Evolutionary conservation across 2,113 vertebrate species (phyloP).

Genomic region (Pipra filicauda): DNA sequence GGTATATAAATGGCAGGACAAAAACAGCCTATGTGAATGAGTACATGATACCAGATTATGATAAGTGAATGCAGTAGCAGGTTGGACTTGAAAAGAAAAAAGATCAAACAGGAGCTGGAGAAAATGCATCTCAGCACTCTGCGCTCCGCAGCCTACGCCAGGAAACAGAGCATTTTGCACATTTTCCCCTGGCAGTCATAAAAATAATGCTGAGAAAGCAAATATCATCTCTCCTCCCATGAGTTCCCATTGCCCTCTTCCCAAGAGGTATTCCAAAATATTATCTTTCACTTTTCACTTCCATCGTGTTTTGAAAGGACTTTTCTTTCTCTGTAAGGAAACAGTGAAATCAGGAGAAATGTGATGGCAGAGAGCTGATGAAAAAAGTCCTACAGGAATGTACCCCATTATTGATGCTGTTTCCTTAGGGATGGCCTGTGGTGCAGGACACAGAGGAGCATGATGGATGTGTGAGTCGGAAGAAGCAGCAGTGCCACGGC

Average conservation of each 20-base stretch:
- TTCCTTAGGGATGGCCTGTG: accelerated
- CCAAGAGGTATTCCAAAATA: background rate
- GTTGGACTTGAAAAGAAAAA: background rate
- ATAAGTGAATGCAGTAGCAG: background rate
- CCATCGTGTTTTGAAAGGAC: background rate
- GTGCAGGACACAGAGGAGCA: background rate
- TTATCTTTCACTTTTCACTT: background rate
- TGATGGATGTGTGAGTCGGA: accelerated
- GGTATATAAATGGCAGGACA: background rate
- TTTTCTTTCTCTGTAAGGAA: background rate
- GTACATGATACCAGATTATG: background rate
- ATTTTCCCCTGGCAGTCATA: background rate
- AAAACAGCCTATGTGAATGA: background rate
- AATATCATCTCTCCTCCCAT: background rate
- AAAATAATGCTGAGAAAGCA: background rate
- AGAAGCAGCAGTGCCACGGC: accelerated
- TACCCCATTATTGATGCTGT: background rate
- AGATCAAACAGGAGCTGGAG: background rate
- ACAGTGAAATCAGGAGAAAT: background rate
- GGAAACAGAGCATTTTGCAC: background rate
- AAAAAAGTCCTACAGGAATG: background rate
- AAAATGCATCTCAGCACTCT: conserved; percentile 22
- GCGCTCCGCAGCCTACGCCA: background rate
- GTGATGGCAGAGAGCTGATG: background rate
- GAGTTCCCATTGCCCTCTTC: background rate